Conservation (phyloP, 2,113 vertebrate genomes). For the Pycnonotus jocosus region DNA sequence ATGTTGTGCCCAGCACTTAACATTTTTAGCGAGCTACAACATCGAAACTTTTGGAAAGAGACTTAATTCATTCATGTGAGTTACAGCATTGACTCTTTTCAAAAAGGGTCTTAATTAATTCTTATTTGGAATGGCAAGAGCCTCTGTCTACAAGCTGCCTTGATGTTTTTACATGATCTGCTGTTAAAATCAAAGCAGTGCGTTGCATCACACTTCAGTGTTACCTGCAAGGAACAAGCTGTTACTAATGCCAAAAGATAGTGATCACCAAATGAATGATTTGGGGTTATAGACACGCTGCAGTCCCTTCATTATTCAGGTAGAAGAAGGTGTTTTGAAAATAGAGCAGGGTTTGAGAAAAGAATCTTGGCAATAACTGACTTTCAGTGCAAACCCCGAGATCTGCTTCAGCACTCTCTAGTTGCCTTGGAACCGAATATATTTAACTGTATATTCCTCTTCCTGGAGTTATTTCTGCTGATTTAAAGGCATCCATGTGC, state of each 20-base stretch:
- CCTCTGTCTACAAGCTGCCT: neutral
- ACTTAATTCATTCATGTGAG: neutral
- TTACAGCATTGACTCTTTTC: neutral
- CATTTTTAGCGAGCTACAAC: neutral
- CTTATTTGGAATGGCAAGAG: constrained; percentile 17
- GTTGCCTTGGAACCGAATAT: neutral
- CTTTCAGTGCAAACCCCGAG: neutral
- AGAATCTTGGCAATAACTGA: neutral
- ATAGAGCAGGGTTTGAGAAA: neutral
- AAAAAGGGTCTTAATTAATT: neutral
- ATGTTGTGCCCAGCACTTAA: neutral
- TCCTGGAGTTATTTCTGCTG: neutral
- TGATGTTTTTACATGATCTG: neutral
- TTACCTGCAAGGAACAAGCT: constrained; percentile 32
- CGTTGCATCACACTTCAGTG: neutral
- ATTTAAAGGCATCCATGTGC: neutral
- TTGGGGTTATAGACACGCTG: neutral
- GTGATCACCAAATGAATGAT: neutral
- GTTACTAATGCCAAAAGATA: neutral
- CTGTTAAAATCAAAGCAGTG: neutral
- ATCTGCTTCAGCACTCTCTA: neutral
- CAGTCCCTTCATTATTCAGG: neutral
- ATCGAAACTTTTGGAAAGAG: neutral
- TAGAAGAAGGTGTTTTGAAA: constrained; percentile 2
- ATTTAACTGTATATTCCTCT: neutral